These are phyloP conservation scores for Eulemur rufifrons DNA, from an alignment of 2,113 vertebrate genomes.

Conservation along the genomic window DNA sequence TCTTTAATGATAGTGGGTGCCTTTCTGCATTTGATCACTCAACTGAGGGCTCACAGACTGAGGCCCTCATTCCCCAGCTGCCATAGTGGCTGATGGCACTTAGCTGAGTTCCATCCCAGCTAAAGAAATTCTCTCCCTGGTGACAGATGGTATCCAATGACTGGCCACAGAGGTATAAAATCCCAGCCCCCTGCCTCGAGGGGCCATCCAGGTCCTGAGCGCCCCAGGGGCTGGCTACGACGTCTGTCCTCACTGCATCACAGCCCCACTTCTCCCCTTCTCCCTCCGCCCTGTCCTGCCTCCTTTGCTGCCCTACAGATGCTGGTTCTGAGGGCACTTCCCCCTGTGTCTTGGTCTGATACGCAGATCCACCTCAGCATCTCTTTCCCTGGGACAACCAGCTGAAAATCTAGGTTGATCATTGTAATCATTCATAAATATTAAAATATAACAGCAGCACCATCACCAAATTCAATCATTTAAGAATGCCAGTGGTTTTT, in stretches of 20 bases:
- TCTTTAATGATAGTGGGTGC: not conserved
- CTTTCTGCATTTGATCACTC: not conserved
- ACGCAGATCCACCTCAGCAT: not conserved
- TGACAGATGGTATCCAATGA: not conserved
- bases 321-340: not conserved
- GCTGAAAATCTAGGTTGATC: not conserved
- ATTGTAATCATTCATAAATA: not conserved
- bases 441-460: not conserved
- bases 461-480: not conserved
- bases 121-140: not conserved
- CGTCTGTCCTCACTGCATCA: not conserved
- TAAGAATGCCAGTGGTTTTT: not conserved
- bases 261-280: not conserved
- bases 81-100: not conserved
- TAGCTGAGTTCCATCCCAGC: not conserved
- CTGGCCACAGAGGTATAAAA: not conserved
- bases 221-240: not conserved
- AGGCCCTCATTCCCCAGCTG: not conserved
- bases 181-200: not conserved
- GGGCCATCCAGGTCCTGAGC: not conserved
- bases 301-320: not conserved
- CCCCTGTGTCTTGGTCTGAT: rapidly evolving
- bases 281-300: not conserved
- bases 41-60: not conserved
- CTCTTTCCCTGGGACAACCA: not conserved